Conservation (phyloP, 2,797 vertebrate genomes). For the Hippoglossus hippoglossus region DNA sequence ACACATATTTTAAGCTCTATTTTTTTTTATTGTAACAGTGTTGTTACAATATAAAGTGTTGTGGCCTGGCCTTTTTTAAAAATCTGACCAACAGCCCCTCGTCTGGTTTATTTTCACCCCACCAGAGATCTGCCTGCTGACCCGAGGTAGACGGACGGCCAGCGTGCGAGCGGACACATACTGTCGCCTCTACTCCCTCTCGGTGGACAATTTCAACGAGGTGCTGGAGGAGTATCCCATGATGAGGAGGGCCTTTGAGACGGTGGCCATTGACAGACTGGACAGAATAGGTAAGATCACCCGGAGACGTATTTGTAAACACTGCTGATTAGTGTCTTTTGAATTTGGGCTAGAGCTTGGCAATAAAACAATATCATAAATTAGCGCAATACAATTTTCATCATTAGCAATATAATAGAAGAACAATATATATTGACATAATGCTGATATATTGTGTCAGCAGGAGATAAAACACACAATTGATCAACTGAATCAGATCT, state of each 20-base stretch:
- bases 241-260: conserved; percentile 95
- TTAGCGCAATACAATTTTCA: no score
- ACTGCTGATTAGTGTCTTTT: no score
- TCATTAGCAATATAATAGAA: no score
- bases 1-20: neutral
- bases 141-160: conserved; percentile 92
- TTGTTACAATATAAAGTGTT: no score
- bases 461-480: no score
- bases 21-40: neutral
- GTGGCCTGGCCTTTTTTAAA: no score
- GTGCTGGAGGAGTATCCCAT: conserved; percentile 96
- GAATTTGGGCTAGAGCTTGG: no score
- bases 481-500: no score
- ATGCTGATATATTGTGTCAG: neutral
- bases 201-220: conserved; percentile 96
- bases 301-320: no score
- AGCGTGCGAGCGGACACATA: conserved; percentile 93
- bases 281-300: conserved; percentile 89
- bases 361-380: neutral
- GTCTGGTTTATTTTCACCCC: conserved; percentile 23
- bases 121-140: conserved; percentile 94
- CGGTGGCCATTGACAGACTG: conserved; percentile 93
- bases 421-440: no score
- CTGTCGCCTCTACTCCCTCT: conserved; percentile 92
- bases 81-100: conserved; percentile 5